Evolutionary conservation across 2,113 vertebrate species (phyloP).

Genomic region (Sapayoa aenigma): DNA sequence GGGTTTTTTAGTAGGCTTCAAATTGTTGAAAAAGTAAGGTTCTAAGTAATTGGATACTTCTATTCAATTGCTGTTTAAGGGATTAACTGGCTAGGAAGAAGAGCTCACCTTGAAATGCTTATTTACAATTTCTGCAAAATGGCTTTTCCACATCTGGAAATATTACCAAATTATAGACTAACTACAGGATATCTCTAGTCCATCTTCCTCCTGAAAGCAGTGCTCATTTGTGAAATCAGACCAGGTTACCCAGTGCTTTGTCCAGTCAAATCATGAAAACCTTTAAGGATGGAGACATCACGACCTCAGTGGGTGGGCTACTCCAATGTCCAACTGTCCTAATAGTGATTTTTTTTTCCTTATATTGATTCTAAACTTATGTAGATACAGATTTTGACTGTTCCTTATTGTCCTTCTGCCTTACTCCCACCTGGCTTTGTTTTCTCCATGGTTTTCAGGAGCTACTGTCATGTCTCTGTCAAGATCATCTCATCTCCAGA

Average conservation of each 20-base stretch:
- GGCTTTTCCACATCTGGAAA: not conserved
- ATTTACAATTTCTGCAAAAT: not conserved
- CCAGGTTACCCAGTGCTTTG: not conserved
- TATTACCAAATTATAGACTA: not conserved
- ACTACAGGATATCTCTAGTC: not conserved
- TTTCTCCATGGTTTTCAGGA: not conserved
- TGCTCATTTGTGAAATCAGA: not conserved
- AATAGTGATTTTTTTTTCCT: not conserved
- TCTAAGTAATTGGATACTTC: not conserved
- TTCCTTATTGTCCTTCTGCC: not conserved
- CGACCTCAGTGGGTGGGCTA: accelerated
- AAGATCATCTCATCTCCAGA: not conserved
- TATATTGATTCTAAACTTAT: not conserved
- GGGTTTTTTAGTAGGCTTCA: not conserved
- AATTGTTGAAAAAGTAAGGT: not conserved
- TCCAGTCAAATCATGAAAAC: not conserved
- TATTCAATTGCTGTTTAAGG: not conserved
- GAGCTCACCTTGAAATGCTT: not conserved
- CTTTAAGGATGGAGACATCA: not conserved
- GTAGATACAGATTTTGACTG: not conserved
- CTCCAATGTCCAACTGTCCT: not conserved
- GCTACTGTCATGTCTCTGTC: not conserved
- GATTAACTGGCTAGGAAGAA: not conserved
- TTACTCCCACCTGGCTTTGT: not conserved
- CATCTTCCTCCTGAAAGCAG: not conserved